These are phyloP conservation scores for Neodiprion fabricii DNA, from an alignment of 1,140 invertebrate species.

Conservation along the genomic window DNA sequence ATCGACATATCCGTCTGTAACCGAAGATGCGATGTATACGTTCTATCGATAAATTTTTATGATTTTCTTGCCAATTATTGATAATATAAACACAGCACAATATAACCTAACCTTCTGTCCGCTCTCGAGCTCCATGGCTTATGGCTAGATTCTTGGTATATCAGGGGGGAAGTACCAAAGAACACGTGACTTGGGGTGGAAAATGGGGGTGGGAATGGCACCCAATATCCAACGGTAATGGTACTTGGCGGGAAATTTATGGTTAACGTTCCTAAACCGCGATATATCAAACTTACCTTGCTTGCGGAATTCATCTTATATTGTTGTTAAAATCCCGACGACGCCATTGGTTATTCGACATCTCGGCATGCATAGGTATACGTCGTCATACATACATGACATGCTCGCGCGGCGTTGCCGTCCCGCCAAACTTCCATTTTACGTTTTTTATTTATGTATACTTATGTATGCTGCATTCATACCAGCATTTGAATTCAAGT, in stretches of 20 bases:
- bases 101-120: slow-evolving; percentile 53
- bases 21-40: too few relatives aligned
- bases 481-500: background rate
- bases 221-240: slow-evolving; percentile 27
- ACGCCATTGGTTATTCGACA: background rate
- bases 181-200: slow-evolving; percentile 32
- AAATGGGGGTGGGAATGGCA: slow-evolving; percentile 25
- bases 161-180: slow-evolving; percentile 5
- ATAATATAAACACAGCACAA: slow-evolving; percentile 29
- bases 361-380: too few relatives aligned
- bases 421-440: slow-evolving; percentile 28
- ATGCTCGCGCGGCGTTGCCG: slow-evolving; percentile 32
- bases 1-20: slow-evolving; percentile 24
- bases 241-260: slow-evolving; percentile 22
- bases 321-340: background rate
- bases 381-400: background rate
- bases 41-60: too few relatives aligned
- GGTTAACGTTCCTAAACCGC: background rate
- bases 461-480: background rate
- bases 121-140: slow-evolving; percentile 46
- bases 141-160: background rate
- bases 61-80: slow-evolving; percentile 29
- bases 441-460: slow-evolving; percentile 17
- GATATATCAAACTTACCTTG: slow-evolving; percentile 56
- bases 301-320: slow-evolving; percentile 64